A percentile compares a stretch with the other conserved stretches of the same genome.
phyloP scores from a whole-genome alignment of 2,797 vertebrate genomes.

The Premnoplex brunnescens region DNA sequence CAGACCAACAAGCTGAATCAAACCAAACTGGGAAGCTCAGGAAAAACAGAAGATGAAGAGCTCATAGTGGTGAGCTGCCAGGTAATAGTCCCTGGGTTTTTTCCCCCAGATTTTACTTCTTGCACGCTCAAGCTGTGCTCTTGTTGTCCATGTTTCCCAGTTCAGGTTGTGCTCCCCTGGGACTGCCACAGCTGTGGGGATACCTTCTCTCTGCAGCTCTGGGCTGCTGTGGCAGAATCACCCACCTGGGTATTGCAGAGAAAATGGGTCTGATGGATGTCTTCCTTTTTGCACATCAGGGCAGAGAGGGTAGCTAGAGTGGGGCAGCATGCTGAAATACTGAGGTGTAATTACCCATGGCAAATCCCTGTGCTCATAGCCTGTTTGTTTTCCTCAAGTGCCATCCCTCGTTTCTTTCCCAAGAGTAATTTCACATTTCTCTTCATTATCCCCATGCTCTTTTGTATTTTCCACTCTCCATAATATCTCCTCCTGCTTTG shows the following conservation, averaged over 20 bases:
- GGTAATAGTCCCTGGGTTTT: constrained; percentile 63
- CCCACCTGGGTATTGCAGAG: background rate
- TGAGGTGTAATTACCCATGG: background rate
- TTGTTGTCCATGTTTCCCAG: accelerated
- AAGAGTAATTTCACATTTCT: background rate
- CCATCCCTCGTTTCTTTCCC: background rate
- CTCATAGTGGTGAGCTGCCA: constrained; percentile 84
- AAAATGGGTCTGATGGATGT: background rate
- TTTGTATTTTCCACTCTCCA: background rate
- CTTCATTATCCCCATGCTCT: accelerated
- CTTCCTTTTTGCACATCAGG: background rate
- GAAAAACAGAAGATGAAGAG: constrained; percentile 78
- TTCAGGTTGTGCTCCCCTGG: accelerated
- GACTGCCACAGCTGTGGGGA: background rate
- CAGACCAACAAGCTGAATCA: constrained; percentile 70
- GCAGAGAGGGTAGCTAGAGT: background rate
- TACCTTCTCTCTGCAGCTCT: background rate
- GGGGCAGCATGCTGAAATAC: background rate
- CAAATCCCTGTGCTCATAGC: background rate
- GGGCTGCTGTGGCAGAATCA: background rate
- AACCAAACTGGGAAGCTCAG: constrained; percentile 62
- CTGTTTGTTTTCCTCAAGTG: background rate
- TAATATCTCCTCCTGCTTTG: background rate
- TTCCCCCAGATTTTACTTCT: background rate
- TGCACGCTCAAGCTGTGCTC: background rate